These are phyloP conservation scores for Ctenopoma multispine DNA, from an alignment of 2,797 vertebrate genomes.

Conservation along the genomic window DNA sequence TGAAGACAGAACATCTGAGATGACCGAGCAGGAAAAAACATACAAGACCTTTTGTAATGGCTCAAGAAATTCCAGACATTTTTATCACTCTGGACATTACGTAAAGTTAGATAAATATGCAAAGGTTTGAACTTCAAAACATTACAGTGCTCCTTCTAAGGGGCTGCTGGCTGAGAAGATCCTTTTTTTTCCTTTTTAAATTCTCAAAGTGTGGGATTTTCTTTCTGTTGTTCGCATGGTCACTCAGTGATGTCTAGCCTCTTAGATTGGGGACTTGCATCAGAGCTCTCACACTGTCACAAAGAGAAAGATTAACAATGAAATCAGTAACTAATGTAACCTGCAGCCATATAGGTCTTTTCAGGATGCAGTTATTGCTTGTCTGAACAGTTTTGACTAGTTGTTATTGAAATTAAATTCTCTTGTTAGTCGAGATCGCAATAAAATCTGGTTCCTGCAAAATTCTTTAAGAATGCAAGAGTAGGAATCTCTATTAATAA, in stretches of 20 bases:
- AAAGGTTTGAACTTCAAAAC: conserved; percentile 75
- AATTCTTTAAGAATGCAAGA: conserved; percentile 28
- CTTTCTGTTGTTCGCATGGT: conserved; percentile 9
- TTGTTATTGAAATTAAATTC: conserved; percentile 18
- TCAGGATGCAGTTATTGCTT: conserved; percentile 19
- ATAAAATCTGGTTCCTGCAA: conserved; percentile 8
- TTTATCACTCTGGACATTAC: conserved; percentile 73
- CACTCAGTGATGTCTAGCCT: conserved; percentile 18
- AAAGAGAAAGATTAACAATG: conserved; percentile 19
- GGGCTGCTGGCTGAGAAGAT: conserved; percentile 50
- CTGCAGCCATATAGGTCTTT: conserved; percentile 5
- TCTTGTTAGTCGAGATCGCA: not conserved
- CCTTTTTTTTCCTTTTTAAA: conserved; percentile 29
- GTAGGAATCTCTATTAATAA: conserved; percentile 26
- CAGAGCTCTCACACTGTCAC: conserved; percentile 20
- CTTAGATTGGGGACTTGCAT: conserved; percentile 8
- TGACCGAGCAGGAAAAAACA: conserved; percentile 82
- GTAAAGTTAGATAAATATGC: conserved; percentile 79
- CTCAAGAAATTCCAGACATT: conserved; percentile 80
- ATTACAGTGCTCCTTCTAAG: conserved; percentile 50
- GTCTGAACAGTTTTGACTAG: conserved; percentile 13
- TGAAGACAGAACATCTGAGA: conserved; percentile 74
- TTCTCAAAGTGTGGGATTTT: conserved; percentile 49
- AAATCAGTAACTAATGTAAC: not conserved
- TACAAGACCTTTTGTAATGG: conserved; percentile 78